Evolutionary conservation across 2,113 vertebrate species (phyloP).

Genomic region (Coracopsis vasa): DNA sequence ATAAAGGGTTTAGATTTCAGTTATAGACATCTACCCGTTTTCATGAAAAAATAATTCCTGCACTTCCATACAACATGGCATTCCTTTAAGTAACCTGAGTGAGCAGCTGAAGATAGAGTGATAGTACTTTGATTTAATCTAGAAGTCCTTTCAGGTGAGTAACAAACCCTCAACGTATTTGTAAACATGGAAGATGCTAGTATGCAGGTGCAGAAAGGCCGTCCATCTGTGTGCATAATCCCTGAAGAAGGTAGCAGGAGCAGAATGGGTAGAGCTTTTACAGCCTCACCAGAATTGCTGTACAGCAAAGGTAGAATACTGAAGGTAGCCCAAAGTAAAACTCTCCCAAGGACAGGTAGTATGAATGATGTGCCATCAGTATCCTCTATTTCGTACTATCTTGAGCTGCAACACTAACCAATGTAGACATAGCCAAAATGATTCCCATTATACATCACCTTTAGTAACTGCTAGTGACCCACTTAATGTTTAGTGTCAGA

Average conservation of each 20-base stretch:
- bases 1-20: background rate
- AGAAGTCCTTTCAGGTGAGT: background rate
- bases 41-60: background rate
- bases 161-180: background rate
- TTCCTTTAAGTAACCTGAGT: background rate
- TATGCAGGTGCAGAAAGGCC: background rate
- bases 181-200: background rate
- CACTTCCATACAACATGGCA: background rate
- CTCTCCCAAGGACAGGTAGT: background rate
- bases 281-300: background rate
- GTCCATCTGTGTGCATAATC: background rate
- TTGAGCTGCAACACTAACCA: background rate
- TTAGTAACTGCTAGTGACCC: background rate
- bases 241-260: background rate
- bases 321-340: background rate
- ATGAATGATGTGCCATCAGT: background rate
- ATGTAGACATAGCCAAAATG: background rate
- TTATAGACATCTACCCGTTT: background rate
- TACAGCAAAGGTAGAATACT: background rate
- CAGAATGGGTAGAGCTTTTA: background rate
- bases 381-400: background rate
- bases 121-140: background rate
- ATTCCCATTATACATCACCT: background rate
- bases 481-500: background rate
- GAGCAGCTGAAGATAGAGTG: background rate